Evolutionary conservation across 2,797 vertebrate species (phyloP).

Genomic region (Crocidura indochinensis): DNA sequence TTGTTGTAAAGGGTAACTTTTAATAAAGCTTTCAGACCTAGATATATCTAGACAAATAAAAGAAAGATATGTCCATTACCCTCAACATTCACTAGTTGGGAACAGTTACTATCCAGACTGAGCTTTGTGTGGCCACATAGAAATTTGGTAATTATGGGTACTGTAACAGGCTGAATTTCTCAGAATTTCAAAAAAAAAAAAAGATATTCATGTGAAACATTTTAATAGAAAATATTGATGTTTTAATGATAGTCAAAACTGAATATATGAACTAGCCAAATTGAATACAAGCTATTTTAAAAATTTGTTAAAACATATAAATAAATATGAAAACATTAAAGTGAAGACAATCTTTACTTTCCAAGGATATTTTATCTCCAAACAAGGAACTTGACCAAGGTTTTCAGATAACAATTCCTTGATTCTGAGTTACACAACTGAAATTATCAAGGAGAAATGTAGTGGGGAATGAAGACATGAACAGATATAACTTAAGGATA

Average conservation of each 20-base stretch:
- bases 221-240: slow-evolving; percentile 13
- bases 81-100: neutral
- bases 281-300: neutral
- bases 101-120: neutral
- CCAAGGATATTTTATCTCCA: slow-evolving; percentile 12
- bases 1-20: slow-evolving; percentile 5
- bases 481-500: too few species aligned
- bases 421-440: too few species aligned
- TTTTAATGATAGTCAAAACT: neutral
- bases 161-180: neutral
- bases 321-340: neutral
- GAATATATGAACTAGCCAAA: neutral
- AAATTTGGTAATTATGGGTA: neutral
- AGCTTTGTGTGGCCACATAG: neutral
- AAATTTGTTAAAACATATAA: neutral
- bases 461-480: too few species aligned
- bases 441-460: too few species aligned
- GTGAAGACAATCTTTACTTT: neutral
- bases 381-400: neutral
- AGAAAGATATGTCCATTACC: neutral
- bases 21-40: neutral
- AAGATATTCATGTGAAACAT: slow-evolving; percentile 45
- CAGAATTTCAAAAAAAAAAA: neutral
- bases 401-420: neutral
- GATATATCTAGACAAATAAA: neutral